Conservation (phyloP, 1,140 invertebrate genomes). For the Euura lappo region DNA sequence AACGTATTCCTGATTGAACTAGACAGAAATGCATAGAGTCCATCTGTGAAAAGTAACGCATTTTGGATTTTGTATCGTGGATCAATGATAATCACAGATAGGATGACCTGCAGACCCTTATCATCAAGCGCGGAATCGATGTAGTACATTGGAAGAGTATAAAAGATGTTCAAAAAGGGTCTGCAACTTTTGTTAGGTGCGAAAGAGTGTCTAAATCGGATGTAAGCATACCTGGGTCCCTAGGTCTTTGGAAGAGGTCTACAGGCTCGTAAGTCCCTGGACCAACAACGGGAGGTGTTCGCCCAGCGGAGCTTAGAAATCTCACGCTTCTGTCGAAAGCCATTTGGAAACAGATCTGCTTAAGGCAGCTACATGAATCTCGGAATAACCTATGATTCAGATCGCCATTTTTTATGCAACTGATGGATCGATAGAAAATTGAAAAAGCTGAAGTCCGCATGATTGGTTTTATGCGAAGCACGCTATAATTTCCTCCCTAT, state of each 20-base stretch:
- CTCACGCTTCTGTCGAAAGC: slow-evolving; percentile 25
- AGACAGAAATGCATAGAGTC: slow-evolving; percentile 32
- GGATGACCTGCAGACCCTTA: too few relatives aligned
- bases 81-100: too few relatives aligned
- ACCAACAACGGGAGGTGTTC: slow-evolving; percentile 24
- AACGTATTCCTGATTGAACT: slow-evolving; percentile 28
- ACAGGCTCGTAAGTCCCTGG: slow-evolving; percentile 32
- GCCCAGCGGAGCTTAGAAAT: slow-evolving; percentile 23
- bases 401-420: background rate
- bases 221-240: slow-evolving; percentile 27
- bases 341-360: slow-evolving; percentile 17
- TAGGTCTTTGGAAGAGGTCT: slow-evolving; percentile 13
- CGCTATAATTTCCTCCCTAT: too few relatives aligned
- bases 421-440: background rate
- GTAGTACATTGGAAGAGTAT: too few relatives aligned
- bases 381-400: background rate
- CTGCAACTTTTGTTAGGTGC: background rate
- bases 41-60: slow-evolving; percentile 17
- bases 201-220: background rate
- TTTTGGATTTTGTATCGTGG: background rate
- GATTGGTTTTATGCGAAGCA: too few relatives aligned
- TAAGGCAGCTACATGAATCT: too few relatives aligned
- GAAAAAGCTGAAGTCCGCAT: background rate
- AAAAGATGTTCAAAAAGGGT: too few relatives aligned
- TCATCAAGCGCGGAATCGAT: too few relatives aligned